phyloP scores from a whole-genome alignment of 2,113 vertebrate species.

The Saguinus imperator region DNA sequence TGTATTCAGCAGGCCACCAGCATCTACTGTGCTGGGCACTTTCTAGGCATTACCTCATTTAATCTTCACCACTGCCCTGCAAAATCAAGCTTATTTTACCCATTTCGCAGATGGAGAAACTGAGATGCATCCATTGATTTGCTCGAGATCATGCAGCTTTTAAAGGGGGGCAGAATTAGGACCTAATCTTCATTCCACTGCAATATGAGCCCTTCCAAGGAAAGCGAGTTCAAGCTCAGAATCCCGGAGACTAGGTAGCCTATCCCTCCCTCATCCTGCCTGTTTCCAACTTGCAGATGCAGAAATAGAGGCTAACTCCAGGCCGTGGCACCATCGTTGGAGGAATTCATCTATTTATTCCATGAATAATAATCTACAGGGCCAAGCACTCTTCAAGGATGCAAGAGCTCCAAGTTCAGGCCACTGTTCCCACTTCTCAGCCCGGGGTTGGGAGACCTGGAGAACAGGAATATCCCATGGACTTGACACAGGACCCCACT shows the following conservation, averaged over 20 bases:
- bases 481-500: too few species aligned
- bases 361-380: not conserved
- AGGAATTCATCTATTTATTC: not conserved
- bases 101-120: constrained; percentile 3
- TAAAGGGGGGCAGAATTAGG: not conserved
- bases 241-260: not conserved
- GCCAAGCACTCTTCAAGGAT: not conserved
- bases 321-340: accelerated
- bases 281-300: not conserved
- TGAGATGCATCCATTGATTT: not conserved
- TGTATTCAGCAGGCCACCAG: not conserved
- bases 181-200: not conserved
- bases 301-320: not conserved
- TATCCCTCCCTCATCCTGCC: not conserved
- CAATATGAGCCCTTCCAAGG: not conserved
- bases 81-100: not conserved
- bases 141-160: not conserved
- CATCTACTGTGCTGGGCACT: not conserved
- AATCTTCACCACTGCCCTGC: not conserved
- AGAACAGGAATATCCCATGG: not conserved
- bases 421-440: not conserved
- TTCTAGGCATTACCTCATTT: not conserved
- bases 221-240: not conserved
- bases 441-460: not conserved
- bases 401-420: not conserved